Percentiles rank a stretch among this genome's conserved stretches.
phyloP scores from a whole-genome alignment of 2,113 vertebrate species.

The Chaetodon trifascialis region DNA sequence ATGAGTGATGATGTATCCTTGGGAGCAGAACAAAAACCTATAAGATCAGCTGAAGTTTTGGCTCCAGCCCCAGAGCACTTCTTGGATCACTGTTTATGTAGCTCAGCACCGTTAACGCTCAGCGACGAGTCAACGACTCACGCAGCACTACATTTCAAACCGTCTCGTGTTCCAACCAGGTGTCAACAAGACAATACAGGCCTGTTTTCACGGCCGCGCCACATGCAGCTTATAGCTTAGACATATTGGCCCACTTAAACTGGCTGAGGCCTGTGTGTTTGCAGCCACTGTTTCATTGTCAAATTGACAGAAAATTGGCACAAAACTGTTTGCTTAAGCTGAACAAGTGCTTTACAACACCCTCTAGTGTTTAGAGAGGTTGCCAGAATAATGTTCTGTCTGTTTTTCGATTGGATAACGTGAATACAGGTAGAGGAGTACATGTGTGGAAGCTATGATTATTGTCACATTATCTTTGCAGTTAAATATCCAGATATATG shows the following conservation, averaged over 20 bases:
- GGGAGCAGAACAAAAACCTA: constrained; percentile 27
- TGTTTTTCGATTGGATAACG: background rate
- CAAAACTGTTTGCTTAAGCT: background rate
- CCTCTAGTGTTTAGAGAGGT: constrained; percentile 31
- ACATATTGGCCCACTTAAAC: constrained; percentile 71
- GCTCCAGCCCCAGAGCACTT: constrained; percentile 35
- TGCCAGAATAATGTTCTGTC: background rate
- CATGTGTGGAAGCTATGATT: background rate
- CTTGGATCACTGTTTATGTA: constrained; percentile 48
- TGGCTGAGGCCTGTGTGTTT: constrained; percentile 18
- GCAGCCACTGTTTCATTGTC: constrained; percentile 27
- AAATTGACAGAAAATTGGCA: constrained; percentile 54
- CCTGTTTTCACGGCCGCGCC: constrained; percentile 39
- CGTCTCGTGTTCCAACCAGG: constrained; percentile 48
- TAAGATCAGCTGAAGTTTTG: constrained; percentile 59
- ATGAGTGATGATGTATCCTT: constrained; percentile 34
- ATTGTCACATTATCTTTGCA: background rate
- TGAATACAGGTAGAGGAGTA: constrained; percentile 8
- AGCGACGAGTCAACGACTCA: constrained; percentile 27
- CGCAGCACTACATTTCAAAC: constrained; percentile 29
- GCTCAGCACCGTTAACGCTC: constrained; percentile 43
- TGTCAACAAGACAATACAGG: constrained; percentile 62
- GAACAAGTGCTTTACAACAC: constrained; percentile 23
- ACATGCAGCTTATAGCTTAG: constrained; percentile 48
- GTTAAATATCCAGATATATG: constrained; percentile 1